Conservation (phyloP, 2,888 invertebrate species). For the Pogonocherus hispidulus region DNA sequence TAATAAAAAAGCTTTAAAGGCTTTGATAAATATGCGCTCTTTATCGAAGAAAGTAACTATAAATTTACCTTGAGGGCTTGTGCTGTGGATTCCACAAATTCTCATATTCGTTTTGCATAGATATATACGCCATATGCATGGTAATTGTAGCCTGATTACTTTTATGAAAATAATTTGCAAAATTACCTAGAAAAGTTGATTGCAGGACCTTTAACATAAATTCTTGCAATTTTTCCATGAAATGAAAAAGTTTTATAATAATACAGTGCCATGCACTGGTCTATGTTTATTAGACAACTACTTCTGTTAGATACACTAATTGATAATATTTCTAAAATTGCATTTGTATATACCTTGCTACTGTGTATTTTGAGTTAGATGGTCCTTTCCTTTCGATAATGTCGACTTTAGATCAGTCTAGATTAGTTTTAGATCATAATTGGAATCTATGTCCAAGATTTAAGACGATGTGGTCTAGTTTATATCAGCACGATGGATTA, state of each 20-base stretch:
- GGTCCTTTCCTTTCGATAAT: too few relatives aligned
- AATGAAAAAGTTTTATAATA: background rate
- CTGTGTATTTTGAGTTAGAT: too few relatives aligned
- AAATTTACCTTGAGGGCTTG: constrained; percentile 27
- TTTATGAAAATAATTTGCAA: constrained; percentile 19
- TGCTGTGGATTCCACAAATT: constrained; percentile 30
- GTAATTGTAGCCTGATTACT: constrained; percentile 10
- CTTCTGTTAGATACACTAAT: too few relatives aligned
- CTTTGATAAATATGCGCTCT: constrained; percentile 37
- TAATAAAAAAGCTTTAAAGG: constrained; percentile 33
- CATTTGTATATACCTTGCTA: too few relatives aligned
- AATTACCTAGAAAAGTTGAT: constrained; percentile 21
- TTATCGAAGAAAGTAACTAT: constrained; percentile 34
- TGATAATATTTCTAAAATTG: too few relatives aligned
- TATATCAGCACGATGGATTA: too few relatives aligned
- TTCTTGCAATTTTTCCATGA: background rate
- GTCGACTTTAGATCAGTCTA: too few relatives aligned
- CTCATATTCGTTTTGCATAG: constrained; percentile 31
- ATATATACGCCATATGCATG: constrained; percentile 28
- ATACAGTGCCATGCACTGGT: background rate
- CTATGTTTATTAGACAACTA: too few relatives aligned
- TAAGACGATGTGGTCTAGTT: too few relatives aligned
- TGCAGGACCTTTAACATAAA: constrained; percentile 18
- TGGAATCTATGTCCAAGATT: too few relatives aligned
- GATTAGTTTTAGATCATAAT: too few relatives aligned